These are phyloP conservation scores for Caranx ignobilis DNA, from an alignment of 2,113 vertebrate species.

Conservation along the genomic window DNA sequence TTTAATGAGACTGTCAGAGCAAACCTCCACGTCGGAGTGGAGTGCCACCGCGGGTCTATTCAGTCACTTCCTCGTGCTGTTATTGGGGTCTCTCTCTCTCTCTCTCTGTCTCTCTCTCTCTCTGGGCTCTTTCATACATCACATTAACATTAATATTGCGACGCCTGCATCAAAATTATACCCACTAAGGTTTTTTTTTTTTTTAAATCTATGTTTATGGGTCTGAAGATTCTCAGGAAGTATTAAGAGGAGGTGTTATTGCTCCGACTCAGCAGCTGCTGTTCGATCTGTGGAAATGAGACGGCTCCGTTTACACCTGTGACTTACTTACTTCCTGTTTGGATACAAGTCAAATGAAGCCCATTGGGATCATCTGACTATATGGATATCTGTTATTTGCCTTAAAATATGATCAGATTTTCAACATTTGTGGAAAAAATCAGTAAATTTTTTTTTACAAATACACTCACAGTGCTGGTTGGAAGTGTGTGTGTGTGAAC, in stretches of 20 bases:
- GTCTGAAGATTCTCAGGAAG: conserved; percentile 28
- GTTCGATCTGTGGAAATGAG: conserved; percentile 42
- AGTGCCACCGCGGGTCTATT: conserved; percentile 41
- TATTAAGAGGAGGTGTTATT: conserved; percentile 36
- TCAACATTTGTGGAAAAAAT: no score
- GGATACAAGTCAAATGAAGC: conserved; percentile 39
- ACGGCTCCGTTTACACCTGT: conserved; percentile 54
- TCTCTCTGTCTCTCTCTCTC: no score
- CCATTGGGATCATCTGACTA: no score
- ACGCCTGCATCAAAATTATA: conserved; percentile 26
- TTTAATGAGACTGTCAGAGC: conserved; percentile 60
- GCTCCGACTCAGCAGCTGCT: conserved; percentile 1
- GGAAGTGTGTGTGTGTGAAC: no score
- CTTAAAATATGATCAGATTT: no score
- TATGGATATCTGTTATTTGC: no score
- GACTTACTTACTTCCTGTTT: conserved; percentile 42
- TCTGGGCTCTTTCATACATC: conserved; percentile 31
- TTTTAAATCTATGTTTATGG: conserved; percentile 20
- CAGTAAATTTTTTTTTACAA: no score
- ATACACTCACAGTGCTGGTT: no score
- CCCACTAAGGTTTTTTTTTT: conserved; percentile 32
- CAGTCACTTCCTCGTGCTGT: conserved; percentile 45
- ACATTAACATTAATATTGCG: conserved; percentile 31
- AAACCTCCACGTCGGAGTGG: conserved; percentile 3
- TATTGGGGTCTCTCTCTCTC: conserved; percentile 31